These are phyloP conservation scores for Halictus quadricinctus DNA, from an alignment of 2,888 invertebrate genomes.

Conservation along the genomic window DNA sequence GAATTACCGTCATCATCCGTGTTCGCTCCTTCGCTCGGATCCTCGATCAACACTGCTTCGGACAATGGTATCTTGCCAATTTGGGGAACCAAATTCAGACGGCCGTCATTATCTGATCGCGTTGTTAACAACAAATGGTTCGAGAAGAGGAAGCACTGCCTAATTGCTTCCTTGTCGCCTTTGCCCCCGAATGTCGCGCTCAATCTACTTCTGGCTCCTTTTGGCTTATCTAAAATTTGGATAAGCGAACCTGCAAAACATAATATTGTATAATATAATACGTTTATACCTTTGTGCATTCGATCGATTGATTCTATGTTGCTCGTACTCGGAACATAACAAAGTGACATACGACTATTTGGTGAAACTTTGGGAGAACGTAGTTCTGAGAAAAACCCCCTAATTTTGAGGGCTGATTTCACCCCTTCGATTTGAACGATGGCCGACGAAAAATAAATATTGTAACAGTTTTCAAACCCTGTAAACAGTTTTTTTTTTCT, in stretches of 20 bases:
- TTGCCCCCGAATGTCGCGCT: slow-evolving; percentile 84
- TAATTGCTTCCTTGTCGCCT: slow-evolving; percentile 86
- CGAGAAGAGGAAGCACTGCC: slow-evolving; percentile 95
- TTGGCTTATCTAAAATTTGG: slow-evolving; percentile 88
- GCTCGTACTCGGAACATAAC: not conserved
- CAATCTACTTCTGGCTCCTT: slow-evolving; percentile 84
- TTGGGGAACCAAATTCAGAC: slow-evolving; percentile 93
- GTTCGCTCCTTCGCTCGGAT: slow-evolving; percentile 87
- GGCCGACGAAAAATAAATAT: too few relatives aligned
- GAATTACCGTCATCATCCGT: slow-evolving; percentile 87
- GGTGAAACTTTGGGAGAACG: too few relatives aligned
- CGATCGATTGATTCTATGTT: too few relatives aligned
- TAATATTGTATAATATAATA: not conserved
- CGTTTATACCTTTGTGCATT: not conserved
- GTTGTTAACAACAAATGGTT: slow-evolving; percentile 94
- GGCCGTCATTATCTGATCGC: slow-evolving; percentile 89
- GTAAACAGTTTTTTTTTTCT: too few relatives aligned
- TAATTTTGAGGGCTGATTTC: too few relatives aligned
- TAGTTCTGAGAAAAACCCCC: too few relatives aligned
- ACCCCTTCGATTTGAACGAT: too few relatives aligned
- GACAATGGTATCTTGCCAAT: slow-evolving; percentile 92
- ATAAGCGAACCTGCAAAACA: slow-evolving; percentile 87
- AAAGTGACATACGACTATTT: too few relatives aligned
- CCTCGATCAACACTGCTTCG: slow-evolving; percentile 93
- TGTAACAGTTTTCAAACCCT: too few relatives aligned